Percentiles rank a stretch among this genome's conserved stretches.
Evolutionary conservation across 2,888 invertebrate species (phyloP).

Genomic region (Odontocerum albicorne): DNA sequence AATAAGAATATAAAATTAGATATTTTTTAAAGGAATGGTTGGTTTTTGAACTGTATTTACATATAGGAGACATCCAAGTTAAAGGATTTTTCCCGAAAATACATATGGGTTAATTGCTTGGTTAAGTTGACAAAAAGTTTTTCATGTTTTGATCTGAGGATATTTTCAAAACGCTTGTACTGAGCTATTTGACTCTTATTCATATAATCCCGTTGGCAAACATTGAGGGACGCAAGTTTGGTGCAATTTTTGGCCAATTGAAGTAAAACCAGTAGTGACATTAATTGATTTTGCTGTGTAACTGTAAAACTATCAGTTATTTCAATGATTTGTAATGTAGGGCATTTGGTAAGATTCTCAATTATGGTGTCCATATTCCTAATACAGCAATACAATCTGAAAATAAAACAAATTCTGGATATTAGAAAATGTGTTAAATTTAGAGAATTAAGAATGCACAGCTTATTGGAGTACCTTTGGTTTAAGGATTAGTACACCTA

Average conservation of each 20-base stretch:
- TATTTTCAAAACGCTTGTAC: slow-evolving; percentile 9
- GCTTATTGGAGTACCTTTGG: no score
- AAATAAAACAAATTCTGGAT: slow-evolving; percentile 1
- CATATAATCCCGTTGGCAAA: slow-evolving; percentile 5
- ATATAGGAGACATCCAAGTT: slow-evolving; percentile 3
- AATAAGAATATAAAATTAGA: no score
- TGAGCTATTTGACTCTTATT: background rate
- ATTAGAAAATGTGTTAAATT: no score
- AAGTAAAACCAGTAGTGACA: slow-evolving; percentile 1
- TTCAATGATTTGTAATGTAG: slow-evolving; percentile 1
- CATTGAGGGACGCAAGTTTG: slow-evolving; percentile 6
- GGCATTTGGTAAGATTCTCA: background rate
- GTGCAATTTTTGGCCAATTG: background rate
- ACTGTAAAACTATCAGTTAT: background rate
- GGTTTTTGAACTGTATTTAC: slow-evolving; percentile 2
- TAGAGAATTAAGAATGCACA: no score
- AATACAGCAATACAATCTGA: slow-evolving; percentile 2
- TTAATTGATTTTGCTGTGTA: slow-evolving; percentile 3
- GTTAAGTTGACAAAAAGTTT: slow-evolving; percentile 11
- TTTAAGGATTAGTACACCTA: no score
- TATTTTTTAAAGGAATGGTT: no score
- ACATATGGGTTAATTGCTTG: background rate
- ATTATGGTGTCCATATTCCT: slow-evolving; percentile 1
- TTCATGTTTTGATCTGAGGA: slow-evolving; percentile 7
- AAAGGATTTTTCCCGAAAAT: slow-evolving; percentile 2